phyloP scores from a whole-genome alignment of 2,113 vertebrate genomes.

The Microcebus lehilahytsara region DNA sequence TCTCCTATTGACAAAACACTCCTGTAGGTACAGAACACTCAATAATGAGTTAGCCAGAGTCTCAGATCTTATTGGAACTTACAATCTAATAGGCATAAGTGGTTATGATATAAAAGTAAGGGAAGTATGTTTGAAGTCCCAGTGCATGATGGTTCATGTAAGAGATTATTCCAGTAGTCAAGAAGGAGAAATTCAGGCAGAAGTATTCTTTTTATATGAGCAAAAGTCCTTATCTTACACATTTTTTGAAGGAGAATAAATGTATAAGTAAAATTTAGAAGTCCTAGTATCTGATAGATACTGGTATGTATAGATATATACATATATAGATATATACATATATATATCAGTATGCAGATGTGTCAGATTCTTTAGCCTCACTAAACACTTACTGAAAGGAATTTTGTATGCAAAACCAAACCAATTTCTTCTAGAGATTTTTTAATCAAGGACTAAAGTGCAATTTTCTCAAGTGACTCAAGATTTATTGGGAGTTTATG shows the following conservation, averaged over 20 bases:
- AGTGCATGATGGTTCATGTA: not conserved
- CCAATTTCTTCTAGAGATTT: not conserved
- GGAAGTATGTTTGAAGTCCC: not conserved
- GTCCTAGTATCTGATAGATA: not conserved
- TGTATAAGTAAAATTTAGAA: not conserved
- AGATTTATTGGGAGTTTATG: not conserved
- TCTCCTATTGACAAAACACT: not conserved
- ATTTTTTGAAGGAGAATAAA: not conserved
- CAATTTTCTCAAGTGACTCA: conserved; percentile 13
- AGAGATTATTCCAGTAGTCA: not conserved
- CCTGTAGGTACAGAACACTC: not conserved
- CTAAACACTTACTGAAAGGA: not conserved
- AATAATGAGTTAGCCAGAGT: not conserved
- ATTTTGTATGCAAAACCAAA: not conserved
- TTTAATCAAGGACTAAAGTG: not conserved
- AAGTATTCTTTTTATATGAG: not conserved
- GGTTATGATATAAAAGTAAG: not conserved
- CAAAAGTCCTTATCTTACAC: not conserved
- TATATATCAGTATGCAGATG: not conserved
- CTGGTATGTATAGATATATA: not conserved
- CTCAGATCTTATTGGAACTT: not conserved
- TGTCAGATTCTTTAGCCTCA: not conserved
- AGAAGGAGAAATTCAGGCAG: not conserved
- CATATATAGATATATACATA: not conserved
- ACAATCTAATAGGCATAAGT: not conserved